Percentiles rank a stretch among this genome's conserved stretches.
phyloP scores from a whole-genome alignment of 2,888 invertebrate genomes.

The Siphlonurus alternatus region DNA sequence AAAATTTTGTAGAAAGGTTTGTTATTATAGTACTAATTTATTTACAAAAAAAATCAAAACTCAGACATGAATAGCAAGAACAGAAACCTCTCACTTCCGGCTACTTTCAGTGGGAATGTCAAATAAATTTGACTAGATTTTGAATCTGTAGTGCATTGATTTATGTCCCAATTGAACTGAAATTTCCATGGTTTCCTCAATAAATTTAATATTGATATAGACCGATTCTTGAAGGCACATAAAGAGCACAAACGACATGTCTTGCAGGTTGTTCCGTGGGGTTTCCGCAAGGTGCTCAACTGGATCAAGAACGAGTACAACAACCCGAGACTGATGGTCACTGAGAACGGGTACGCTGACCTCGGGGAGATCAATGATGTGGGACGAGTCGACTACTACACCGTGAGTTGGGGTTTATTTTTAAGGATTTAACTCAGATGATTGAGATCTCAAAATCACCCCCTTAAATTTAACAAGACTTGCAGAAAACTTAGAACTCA shows the following conservation, averaged over 20 bases:
- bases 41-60: no score
- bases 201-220: not conserved
- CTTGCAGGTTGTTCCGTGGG: slow-evolving; percentile 40
- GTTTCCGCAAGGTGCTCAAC: slow-evolving; percentile 38
- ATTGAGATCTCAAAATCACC: no score
- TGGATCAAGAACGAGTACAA: slow-evolving; percentile 41
- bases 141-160: no score
- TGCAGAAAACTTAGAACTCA: no score
- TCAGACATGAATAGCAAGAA: no score
- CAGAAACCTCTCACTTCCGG: no score
- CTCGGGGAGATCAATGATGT: slow-evolving; percentile 30
- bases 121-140: no score
- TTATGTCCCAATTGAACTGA: not conserved
- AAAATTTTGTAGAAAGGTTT: no score
- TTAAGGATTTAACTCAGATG: no score
- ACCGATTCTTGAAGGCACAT: no score
- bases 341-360: slow-evolving; percentile 42
- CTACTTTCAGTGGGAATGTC: no score
- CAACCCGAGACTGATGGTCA: slow-evolving; percentile 37
- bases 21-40: no score
- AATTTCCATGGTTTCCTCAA: not conserved
- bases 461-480: not conserved
- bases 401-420: slow-evolving; percentile 20
- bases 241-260: not conserved
- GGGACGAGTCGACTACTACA: slow-evolving; percentile 33